A percentile compares a stretch with the other conserved stretches of the same genome.
phyloP scores from a whole-genome alignment of 2,888 invertebrate species.

The Temnothorax ravouxi region DNA sequence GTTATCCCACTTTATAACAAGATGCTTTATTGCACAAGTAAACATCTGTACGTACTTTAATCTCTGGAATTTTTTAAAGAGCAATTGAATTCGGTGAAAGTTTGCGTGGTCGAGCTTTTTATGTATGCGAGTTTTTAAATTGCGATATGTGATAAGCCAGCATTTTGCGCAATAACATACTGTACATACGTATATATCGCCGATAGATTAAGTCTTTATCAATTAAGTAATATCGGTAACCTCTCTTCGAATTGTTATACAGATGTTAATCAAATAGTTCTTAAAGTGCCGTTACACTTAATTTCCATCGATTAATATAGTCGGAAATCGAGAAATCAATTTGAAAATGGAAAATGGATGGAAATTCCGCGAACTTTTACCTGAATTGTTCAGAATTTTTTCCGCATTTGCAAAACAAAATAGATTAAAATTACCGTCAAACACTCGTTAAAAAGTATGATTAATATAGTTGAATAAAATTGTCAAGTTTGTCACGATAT shows the following conservation, averaged over 20 bases:
- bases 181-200: background rate
- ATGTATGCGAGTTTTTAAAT: background rate
- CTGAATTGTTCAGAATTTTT: background rate
- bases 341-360: background rate
- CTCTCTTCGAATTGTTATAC: conserved; percentile 3
- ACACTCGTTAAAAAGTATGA: background rate
- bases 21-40: background rate
- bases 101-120: conserved; percentile 4
- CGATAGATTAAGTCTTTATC: conserved; percentile 36
- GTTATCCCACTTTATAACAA: background rate
- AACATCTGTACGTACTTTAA: conserved; percentile 16
- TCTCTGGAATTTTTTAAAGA: background rate
- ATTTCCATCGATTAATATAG: background rate
- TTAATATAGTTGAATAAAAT: background rate
- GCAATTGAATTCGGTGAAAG: conserved; percentile 7
- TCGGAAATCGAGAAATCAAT: background rate
- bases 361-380: background rate
- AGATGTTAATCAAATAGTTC: background rate
- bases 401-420: background rate
- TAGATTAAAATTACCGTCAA: background rate
- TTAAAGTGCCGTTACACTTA: too few relatives aligned
- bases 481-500: background rate
- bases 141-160: conserved; percentile 17
- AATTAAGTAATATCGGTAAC: conserved; percentile 26
- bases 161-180: conserved; percentile 28